phyloP scores from a whole-genome alignment of 37 sponge, comb jelly and placozoan genomes.

The Beroe ovata region DNA sequence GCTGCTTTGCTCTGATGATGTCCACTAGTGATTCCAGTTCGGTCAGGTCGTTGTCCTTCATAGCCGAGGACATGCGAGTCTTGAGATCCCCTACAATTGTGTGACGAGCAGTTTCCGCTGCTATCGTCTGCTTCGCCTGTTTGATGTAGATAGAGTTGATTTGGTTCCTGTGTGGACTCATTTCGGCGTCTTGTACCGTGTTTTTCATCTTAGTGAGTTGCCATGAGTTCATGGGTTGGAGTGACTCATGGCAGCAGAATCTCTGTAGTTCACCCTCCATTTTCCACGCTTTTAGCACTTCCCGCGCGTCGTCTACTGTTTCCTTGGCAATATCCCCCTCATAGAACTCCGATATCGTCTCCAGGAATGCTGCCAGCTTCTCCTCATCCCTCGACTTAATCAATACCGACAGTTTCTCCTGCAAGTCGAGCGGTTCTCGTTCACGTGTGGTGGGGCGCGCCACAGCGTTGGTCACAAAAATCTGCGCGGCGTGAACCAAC shows the following conservation, averaged over 20 bases:
- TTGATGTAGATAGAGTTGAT: slow-evolving; percentile 1
- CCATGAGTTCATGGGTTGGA: neutral
- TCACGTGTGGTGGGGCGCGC: neutral
- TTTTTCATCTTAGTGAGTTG: neutral
- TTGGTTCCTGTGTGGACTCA: neutral
- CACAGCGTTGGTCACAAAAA: neutral
- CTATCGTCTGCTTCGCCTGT: slow-evolving; percentile 1
- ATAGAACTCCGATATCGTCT: slow-evolving; percentile 16
- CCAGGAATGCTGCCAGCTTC: slow-evolving; percentile 30
- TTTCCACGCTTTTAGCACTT: slow-evolving; percentile 46
- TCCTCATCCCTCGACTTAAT: slow-evolving; percentile 3
- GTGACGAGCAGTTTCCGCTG: neutral
- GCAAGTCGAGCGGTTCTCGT: neutral
- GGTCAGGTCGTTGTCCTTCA: neutral
- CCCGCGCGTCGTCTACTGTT: neutral
- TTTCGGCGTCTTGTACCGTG: neutral
- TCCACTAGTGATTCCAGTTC: slow-evolving; percentile 42
- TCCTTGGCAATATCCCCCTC: neutral
- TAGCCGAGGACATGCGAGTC: neutral
- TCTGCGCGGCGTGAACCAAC: slow-evolving; percentile 8
- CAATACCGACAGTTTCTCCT: neutral
- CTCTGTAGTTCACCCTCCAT: slow-evolving; percentile 24
- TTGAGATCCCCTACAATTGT: neutral
- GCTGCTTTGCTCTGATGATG: slow-evolving; percentile 54
- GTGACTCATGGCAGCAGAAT: slow-evolving; percentile 6